Evolutionary conservation across 35 echinoderm and acorn worm species (phyloP).

Genomic region (Ophioderma brevispina): DNA sequence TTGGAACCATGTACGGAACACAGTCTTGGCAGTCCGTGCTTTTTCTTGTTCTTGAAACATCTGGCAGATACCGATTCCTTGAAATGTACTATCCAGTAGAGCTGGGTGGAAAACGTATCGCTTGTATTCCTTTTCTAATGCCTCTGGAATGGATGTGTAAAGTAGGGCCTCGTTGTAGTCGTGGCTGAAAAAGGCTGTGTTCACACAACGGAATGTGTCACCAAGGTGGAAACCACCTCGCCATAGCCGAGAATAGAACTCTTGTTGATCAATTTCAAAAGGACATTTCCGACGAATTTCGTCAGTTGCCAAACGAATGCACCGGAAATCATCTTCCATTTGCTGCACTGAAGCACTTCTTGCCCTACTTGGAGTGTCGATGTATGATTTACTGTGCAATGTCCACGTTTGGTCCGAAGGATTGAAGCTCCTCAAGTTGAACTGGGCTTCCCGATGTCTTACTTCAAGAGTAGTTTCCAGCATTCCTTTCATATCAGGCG

Average conservation of each 20-base stretch:
- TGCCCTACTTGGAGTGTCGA: conserved; percentile 65
- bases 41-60: conserved; percentile 84
- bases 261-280: conserved; percentile 74
- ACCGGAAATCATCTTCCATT: conserved; percentile 71
- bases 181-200: conserved; percentile 90
- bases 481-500: conserved; percentile 52
- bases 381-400: conserved; percentile 66
- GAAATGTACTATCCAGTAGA: conserved; percentile 85
- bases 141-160: conserved; percentile 79
- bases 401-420: conserved; percentile 73
- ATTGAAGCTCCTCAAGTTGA: conserved; percentile 78
- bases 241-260: conserved; percentile 83
- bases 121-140: conserved; percentile 75
- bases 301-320: conserved; percentile 73
- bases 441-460: conserved; percentile 72
- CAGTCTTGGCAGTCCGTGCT: conserved; percentile 55
- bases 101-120: conserved; percentile 88
- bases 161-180: conserved; percentile 85
- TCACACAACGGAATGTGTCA: conserved; percentile 73
- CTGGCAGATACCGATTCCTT: conserved; percentile 90
- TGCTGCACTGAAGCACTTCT: conserved; percentile 56
- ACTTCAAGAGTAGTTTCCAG: conserved; percentile 78
- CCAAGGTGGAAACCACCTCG: conserved; percentile 92
- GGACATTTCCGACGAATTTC: conserved; percentile 90
- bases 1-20: conserved; percentile 79